phyloP scores from a whole-genome alignment of 37 sponge, comb jelly and placozoan species.

The Hexactinellida sp. region DNA sequence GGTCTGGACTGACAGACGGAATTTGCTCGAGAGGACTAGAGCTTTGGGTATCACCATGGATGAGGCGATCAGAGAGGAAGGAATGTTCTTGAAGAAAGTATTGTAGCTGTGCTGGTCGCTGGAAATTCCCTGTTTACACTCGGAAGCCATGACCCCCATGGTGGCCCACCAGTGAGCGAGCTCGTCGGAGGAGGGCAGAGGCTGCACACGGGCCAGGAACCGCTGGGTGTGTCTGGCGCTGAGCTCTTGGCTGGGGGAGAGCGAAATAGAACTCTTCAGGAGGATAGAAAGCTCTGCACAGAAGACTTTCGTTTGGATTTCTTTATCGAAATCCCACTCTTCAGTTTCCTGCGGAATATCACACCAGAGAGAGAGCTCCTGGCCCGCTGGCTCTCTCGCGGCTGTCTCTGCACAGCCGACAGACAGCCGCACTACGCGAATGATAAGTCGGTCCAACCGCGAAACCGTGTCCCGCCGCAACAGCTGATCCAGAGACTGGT shows the following conservation, averaged over 20 bases:
- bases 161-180: conserved; percentile 12
- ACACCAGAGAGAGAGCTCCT: not conserved
- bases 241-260: not conserved
- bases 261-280: not conserved
- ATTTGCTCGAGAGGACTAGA: not conserved
- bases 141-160: not conserved
- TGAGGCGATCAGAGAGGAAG: not conserved
- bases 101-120: not conserved
- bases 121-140: not conserved
- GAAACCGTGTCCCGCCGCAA: not conserved
- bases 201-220: not conserved
- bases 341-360: not conserved
- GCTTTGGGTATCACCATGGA: not conserved
- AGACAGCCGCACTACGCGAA: not conserved
- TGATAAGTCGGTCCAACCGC: not conserved
- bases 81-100: not conserved
- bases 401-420: not conserved
- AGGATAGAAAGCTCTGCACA: not conserved
- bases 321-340: not conserved
- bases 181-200: not conserved
- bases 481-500: not conserved
- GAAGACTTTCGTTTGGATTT: not conserved
- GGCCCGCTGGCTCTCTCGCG: not conserved
- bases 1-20: not conserved
- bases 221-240: not conserved